Evolutionary conservation across 2,888 invertebrate genomes (phyloP).

Genomic region (Lumbricus terrestris): DNA sequence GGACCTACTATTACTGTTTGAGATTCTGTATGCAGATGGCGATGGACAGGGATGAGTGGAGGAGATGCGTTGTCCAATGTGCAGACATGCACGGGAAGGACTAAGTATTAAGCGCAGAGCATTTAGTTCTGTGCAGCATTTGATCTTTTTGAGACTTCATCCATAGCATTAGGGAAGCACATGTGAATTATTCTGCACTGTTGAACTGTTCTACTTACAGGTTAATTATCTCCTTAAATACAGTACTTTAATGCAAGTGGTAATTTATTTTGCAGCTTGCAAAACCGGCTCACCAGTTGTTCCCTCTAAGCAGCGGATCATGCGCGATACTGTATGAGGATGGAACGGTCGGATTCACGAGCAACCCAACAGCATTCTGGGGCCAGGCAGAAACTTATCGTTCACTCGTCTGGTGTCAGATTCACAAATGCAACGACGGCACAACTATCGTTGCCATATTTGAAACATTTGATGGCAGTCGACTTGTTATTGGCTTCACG

Average conservation of each 20-base stretch:
- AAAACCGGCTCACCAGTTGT: constrained; percentile 3
- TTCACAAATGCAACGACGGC: not conserved
- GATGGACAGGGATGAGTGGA: too few species aligned
- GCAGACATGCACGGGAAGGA: too few species aligned
- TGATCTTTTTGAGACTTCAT: not conserved
- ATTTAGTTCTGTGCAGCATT: not conserved
- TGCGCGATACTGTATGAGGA: not conserved
- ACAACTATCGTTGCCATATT: not conserved
- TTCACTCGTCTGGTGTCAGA: not conserved
- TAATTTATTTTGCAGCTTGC: not conserved
- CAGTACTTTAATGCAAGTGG: too few species aligned
- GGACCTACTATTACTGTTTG: not conserved
- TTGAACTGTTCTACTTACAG: not conserved
- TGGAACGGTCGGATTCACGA: not conserved
- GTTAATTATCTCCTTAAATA: not conserved
- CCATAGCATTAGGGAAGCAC: not conserved
- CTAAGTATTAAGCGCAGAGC: too few species aligned
- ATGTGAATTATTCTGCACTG: not conserved
- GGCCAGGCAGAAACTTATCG: not conserved
- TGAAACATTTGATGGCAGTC: not conserved
- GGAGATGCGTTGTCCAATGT: too few species aligned
- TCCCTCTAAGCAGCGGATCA: not conserved
- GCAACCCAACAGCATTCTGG: not conserved
- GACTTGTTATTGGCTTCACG: not conserved
- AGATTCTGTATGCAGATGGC: too few species aligned